Base-by-base conservation (phyloP, 2,113 vertebrate species). In the Orthonyx spaldingii region DNA sequence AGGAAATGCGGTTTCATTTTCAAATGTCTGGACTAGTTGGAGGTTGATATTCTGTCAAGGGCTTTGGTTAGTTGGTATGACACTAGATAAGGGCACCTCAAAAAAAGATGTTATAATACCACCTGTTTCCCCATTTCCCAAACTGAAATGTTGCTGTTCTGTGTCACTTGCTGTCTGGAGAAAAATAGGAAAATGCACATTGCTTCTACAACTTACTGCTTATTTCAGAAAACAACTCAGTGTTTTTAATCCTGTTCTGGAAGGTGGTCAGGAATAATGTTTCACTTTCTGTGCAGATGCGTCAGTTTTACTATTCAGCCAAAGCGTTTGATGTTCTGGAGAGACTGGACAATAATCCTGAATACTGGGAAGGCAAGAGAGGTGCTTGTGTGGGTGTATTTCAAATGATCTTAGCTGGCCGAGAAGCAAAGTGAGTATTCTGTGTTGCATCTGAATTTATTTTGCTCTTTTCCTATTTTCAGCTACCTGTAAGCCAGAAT, bases 301-400 rank as follows among this genome's bases (percentile, higher is more conserved):
- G 98, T 57, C 99, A 99, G 97, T 99, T 99, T 97, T 99, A 99
- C 96, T 99, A 99, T 85, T 98, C 99, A 77, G 99, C 99, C 56
- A 99, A 99, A 98, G 99, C 99, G 0, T 99, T 99, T 94, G 99
- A 99, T 95, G 97, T 98, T 56, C 97, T 99, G 77, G 99, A 99
- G 97, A 98, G 98, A 87, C 96, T 99, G 91, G 99, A 99, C 96
- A 98, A 98, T 39, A 98, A 98, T 94, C 99, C 99, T 14, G 98
- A 99, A 91, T 99, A 99, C 87, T 99, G 99, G 99, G 99, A 99
- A 95, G 99, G 99, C 88, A 99, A 99, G 97, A 98, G 99, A 87
- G 99, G 99, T 37, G 99, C 99, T 20, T 99, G 99, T 94, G 99
- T 99, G 32, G 99, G 99, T 42, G 97, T 99, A 94, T 99, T 99